A percentile compares a stretch with the other conserved stretches of the same genome.
phyloP scores from a whole-genome alignment of 2,113 vertebrate genomes.

The Notarius lentiginosus region DNA sequence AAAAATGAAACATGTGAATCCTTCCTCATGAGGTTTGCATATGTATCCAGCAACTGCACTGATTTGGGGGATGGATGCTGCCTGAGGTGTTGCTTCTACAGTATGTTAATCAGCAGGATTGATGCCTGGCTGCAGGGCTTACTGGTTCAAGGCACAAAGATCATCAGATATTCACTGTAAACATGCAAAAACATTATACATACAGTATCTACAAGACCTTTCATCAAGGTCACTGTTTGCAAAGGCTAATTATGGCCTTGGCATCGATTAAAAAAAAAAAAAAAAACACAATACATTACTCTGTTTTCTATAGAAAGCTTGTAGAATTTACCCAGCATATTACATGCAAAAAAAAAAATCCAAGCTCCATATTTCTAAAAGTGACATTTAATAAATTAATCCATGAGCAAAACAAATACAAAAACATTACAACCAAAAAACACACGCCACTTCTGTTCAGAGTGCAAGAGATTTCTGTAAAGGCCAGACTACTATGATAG shows the following conservation, averaged over 20 bases:
- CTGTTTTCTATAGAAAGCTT: not conserved
- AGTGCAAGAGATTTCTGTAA: conserved; percentile 75
- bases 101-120: conserved; percentile 61
- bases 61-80: conserved; percentile 43
- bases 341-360: not conserved
- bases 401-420: conserved; percentile 90
- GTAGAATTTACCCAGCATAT: not conserved
- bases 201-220: not conserved
- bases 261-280: not conserved
- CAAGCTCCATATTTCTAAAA: conserved; percentile 72
- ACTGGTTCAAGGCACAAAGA: conserved; percentile 43
- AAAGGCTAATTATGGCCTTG: not conserved
- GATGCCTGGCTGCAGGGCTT: conserved; percentile 53
- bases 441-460: conserved; percentile 71
- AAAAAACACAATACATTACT: not conserved
- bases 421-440: conserved; percentile 81
- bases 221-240: conserved; percentile 37
- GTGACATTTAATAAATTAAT: conserved; percentile 98
- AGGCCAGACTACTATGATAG: conserved; percentile 75
- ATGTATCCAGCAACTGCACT: conserved; percentile 62
- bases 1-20: conserved; percentile 62
- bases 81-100: conserved; percentile 57
- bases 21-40: conserved; percentile 59
- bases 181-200: conserved; percentile 19
- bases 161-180: conserved; percentile 54